Base-by-base conservation (phyloP, 2,888 invertebrate genomes). In the Phyllotreta cruciferae region DNA sequence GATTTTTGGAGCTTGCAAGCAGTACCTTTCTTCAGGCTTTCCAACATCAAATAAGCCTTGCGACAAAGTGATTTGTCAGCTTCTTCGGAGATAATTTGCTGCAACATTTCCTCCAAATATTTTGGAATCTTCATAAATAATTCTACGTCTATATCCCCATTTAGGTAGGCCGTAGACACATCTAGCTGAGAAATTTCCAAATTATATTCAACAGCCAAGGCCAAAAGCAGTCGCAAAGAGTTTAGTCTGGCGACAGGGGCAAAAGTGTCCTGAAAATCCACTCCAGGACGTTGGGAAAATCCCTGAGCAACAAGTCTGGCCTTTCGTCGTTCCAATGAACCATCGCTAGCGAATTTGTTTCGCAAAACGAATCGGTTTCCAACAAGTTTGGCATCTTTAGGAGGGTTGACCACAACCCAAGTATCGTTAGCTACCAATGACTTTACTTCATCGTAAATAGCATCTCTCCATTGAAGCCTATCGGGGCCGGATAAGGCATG, bases 181-280 rank as follows among this genome's bases (percentile, higher is more conserved):
- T 73, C 70, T 1, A 70, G 38, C 35, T 72, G 70, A 7, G 53
- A 49, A 10, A 71, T 64, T 11, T 63, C 13, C 42, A 69, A 58
- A n/a, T 38, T 50, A 35, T 38, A 54, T 39, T 66, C 13, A 9
- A 63, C 70, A 49, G 71, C 70, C 9, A 72, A 47, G 4, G 73
- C 68, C 11, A 69, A 36, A 11, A 75, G 11, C 10, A 71, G 11
- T 44, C 74, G 50, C 8, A 75, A 67, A 1, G 73, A 69, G 39
- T 66, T 62, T 6, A 68, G n/a, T 56, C 71, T 45, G 3, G 69
- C 68, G 1, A 74, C 74, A 8, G 74, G 73, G 6, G 73, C 62
- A 64, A 72, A 75, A 1, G 73, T 75, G 64, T 74, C 70, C 34
- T 66, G 55, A 56, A 63, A 76, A 60, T 76, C 66, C 6, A 74